Conservation (phyloP, 2,113 vertebrate species). For the Laterallus jamaicensis region DNA sequence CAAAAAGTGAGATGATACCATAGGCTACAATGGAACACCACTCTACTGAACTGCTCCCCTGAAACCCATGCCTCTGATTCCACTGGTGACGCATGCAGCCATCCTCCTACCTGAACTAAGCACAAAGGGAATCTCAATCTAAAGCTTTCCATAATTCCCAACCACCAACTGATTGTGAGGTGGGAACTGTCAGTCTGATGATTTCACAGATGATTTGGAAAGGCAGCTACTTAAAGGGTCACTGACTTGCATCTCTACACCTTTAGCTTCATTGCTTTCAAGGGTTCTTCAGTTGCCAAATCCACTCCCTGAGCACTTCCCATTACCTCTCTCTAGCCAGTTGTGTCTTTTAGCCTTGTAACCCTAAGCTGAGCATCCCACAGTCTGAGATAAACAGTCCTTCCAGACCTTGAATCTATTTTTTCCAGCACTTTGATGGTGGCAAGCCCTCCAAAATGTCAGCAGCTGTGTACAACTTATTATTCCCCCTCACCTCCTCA, state of each 20-base stretch:
- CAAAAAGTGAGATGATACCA: not conserved
- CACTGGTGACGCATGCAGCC: accelerated
- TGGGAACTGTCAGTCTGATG: constrained; percentile 7
- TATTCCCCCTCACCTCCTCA: not conserved
- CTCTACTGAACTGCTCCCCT: not conserved
- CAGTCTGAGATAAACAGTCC: not conserved
- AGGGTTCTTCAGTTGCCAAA: not conserved
- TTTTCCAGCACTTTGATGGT: not conserved
- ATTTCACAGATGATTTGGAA: constrained; percentile 31
- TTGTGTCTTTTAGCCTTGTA: not conserved
- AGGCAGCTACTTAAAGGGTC: constrained; percentile 19
- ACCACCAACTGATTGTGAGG: not conserved
- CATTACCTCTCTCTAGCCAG: not conserved
- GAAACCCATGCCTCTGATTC: not conserved
- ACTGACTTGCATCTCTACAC: not conserved
- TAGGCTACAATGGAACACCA: not conserved
- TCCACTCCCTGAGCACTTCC: constrained; percentile 10
- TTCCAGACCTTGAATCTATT: not conserved
- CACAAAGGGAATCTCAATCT: not conserved
- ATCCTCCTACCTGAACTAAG: not conserved
- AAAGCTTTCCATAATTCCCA: not conserved
- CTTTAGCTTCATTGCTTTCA: constrained; percentile 6
- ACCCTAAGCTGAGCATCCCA: not conserved
- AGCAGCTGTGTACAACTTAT: not conserved
- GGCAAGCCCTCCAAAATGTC: not conserved